These are phyloP conservation scores for Disparrhopalites patrizii DNA, from an alignment of 2,888 invertebrate species.

Conservation along the genomic window DNA sequence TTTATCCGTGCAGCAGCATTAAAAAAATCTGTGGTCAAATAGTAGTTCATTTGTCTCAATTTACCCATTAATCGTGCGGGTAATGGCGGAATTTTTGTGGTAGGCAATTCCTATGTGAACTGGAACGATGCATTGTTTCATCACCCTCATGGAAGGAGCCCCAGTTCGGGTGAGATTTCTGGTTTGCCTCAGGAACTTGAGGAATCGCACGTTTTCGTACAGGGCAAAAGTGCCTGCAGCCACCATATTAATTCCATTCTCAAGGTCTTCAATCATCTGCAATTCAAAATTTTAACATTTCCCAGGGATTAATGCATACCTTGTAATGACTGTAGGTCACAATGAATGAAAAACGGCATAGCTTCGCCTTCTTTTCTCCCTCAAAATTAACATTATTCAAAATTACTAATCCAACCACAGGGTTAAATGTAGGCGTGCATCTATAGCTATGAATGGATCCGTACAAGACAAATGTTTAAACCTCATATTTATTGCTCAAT, in stretches of 20 bases:
- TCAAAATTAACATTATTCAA: too few species aligned
- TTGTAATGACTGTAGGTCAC: too few species aligned
- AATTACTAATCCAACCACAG: too few species aligned
- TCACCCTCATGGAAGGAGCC: constrained; percentile 45
- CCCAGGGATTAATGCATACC: too few species aligned
- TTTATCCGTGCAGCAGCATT: not conserved
- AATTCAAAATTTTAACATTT: not conserved
- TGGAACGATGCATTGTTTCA: constrained; percentile 48
- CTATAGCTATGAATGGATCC: too few species aligned
- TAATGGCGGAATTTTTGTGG: constrained; percentile 46
- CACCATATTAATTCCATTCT: constrained; percentile 64
- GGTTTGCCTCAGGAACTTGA: constrained; percentile 51
- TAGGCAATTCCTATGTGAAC: constrained; percentile 48
- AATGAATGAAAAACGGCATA: too few species aligned
- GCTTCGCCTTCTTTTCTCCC: too few species aligned
- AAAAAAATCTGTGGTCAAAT: too few species aligned
- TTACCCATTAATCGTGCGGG: constrained; percentile 43
- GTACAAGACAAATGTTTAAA: constrained; percentile 19
- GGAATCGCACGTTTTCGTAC: constrained; percentile 70
- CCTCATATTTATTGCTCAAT: constrained; percentile 36
- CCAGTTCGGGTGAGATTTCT: constrained; percentile 43
- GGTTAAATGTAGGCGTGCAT: too few species aligned
- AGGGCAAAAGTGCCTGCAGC: constrained; percentile 70
- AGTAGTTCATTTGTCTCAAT: not conserved
- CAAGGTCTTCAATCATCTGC: constrained; percentile 54